Evolutionary conservation across 2,888 invertebrate species (phyloP), one percentile per base, ranked within the genome.

Genomic region (Ennomos quercinarius): DNA sequence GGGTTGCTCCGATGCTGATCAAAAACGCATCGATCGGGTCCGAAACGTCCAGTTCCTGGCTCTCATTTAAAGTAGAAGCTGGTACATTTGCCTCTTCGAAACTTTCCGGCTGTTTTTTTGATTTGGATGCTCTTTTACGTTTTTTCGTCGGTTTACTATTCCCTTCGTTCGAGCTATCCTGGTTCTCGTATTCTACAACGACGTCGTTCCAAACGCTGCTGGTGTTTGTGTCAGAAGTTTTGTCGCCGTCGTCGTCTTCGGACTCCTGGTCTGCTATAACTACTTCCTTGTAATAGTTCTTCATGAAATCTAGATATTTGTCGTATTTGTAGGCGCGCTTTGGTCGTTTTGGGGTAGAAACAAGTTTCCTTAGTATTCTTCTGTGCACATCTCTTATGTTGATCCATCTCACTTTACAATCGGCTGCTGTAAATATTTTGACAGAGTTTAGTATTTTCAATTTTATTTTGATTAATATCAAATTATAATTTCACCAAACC

Each of bases 341-440:
- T 0, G 75, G 74, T 8, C 67, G 64, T 0, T 68, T 68, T 0
- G 73, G 72, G 13, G 65, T 76, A n/a, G 0, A 55, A 50, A 5
- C 77, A 35, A 54, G 77, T 61, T 86, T 86, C 35, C 81, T 80
- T 38, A 91, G 64, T 37, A 89, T 88, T 8, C 91, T 69, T 43
- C 91, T 73, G 64, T 91, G 84, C 0, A 91, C 91, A 39, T 92
- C 92, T 59, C 92, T 77, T 69, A 92, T 91, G 61, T 91, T 89
- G 40, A 91, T 84, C 92, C 92, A 92, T 66, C 92, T 76, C 1
- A 86, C 74, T 81, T 92, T 92, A 64, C 92, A 92, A 49, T 87
- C 89, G 0, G 78, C 79, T 39, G 89, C 92, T 92, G 74, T n/a
- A 34, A 81, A 85, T 27, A 27, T 27, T 27, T 6, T 4, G 5